Base-by-base conservation (phyloP, 2,113 vertebrate species). In the Fulmarus glacialis region DNA sequence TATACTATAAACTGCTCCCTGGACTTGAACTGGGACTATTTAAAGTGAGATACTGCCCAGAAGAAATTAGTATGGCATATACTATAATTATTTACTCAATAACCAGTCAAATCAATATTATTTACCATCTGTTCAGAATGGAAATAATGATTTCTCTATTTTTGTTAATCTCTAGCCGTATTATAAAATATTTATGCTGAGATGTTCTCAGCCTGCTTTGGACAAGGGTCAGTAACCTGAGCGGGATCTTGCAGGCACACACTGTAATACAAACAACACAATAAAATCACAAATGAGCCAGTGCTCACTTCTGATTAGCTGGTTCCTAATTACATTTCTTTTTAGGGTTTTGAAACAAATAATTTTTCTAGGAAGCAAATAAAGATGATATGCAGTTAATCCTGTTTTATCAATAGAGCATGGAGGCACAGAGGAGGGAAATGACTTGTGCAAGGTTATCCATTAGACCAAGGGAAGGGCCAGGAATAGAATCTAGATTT, bases 401-500 rank as follows among this genome's bases (percentile, higher is more conserved):
- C 7, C 36, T 82, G 24, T 60, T 91, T 68, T 85, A 88, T 60
- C 29, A 42, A 32, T 50, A 87, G 30, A 93, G 43, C 32, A 58
- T 21, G 58, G 58, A 63, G 50, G 34, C 40, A 82, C 16, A 62
- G 70, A 90, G 38, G 14, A 53, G 74, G 85, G 71, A 93, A 95
- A 89, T 81, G 42, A 74, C 63, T 78, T 60, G 20, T 63, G 43
- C 55, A 78, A 85, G 75, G 48, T 45, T 86, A 90, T 85, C 84
- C 85, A 73, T 48, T 42, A 93, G 78, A 90, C 36, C 22, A 90
- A 93, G 45, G 45, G 62, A 92, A 94, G 40, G 82, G 62, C 71
- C 84, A 90, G 90, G 67, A 97, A 93, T 77, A 94, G 85, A 91
- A 95, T 43, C 50, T 79, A 55, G 67, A 92, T 86, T 97, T 96